These are phyloP conservation scores for Aldabrachelys gigantea DNA, from an alignment of 2,113 vertebrate species.

Conservation along the genomic window DNA sequence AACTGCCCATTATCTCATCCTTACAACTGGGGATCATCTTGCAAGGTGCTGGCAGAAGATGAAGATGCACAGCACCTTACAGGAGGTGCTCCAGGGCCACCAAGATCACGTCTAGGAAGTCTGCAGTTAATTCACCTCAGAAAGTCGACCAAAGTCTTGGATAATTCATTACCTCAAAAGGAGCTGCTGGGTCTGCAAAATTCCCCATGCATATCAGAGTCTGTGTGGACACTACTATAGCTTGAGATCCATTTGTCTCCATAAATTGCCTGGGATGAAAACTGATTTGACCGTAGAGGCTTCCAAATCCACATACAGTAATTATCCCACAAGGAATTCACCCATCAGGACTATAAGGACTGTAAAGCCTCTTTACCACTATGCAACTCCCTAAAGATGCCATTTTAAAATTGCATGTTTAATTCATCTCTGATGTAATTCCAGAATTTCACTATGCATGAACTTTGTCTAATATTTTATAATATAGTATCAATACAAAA, in stretches of 20 bases:
- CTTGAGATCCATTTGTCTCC: neutral
- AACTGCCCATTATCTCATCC: conserved; percentile 7
- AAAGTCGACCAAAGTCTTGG: neutral
- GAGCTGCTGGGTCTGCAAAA: neutral
- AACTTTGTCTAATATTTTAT: neutral
- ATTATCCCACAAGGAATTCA: neutral
- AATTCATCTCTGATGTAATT: neutral
- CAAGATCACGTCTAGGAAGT: neutral
- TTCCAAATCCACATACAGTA: neutral
- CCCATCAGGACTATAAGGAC: neutral
- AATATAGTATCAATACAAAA: neutral
- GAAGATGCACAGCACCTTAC: neutral
- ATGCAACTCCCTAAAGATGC: neutral
- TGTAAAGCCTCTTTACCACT: neutral
- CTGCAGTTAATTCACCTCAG: neutral
- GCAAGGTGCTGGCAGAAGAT: neutral
- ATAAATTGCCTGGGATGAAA: neutral
- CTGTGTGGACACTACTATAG: neutral
- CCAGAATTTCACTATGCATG: neutral
- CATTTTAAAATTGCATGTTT: neutral
- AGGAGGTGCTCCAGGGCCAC: neutral
- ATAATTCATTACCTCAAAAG: neutral
- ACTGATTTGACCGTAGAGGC: neutral
- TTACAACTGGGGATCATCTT: conserved; percentile 17
- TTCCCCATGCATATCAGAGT: neutral